Percentiles rank a stretch among this genome's conserved stretches.
phyloP scores from a whole-genome alignment of 2,797 vertebrate species.

The Esox lucius region DNA sequence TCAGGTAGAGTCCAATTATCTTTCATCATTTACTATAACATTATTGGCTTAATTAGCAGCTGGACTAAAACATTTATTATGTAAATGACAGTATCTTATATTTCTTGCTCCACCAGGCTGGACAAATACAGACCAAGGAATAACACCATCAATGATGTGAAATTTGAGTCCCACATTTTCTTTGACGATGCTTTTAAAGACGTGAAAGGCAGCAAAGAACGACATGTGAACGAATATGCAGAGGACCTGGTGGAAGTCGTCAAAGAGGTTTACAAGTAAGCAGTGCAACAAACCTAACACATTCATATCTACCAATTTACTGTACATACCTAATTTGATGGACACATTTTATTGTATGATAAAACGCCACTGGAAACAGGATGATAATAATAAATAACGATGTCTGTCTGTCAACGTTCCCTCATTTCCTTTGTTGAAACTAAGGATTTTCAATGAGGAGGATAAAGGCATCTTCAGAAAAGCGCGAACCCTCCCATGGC shows the following conservation, averaged over 20 bases:
- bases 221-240: constrained; percentile 60
- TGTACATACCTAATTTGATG: too few relatives aligned
- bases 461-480: constrained; percentile 43
- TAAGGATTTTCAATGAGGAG: constrained; percentile 61
- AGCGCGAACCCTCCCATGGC: neutral
- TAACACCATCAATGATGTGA: constrained; percentile 28
- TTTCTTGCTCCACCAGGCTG: constrained; percentile 39
- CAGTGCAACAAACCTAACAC: neutral
- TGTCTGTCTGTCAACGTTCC: neutral
- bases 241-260: constrained; percentile 54
- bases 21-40: neutral
- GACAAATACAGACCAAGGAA: constrained; percentile 65
- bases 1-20: neutral
- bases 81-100: too few relatives aligned
- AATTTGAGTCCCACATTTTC: constrained; percentile 39
- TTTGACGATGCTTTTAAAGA: constrained; percentile 68
- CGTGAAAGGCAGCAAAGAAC: constrained; percentile 12
- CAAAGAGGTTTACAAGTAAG: constrained; percentile 62
- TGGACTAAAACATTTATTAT: neutral
- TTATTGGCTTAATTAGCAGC: neutral
- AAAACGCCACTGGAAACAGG: too few relatives aligned
- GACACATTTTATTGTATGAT: too few relatives aligned
- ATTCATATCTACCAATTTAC: too few relatives aligned
- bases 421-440: neutral
- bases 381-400: too few relatives aligned